Conservation (phyloP, 2,797 vertebrate species). For the Coregonus suidteri region DNA sequence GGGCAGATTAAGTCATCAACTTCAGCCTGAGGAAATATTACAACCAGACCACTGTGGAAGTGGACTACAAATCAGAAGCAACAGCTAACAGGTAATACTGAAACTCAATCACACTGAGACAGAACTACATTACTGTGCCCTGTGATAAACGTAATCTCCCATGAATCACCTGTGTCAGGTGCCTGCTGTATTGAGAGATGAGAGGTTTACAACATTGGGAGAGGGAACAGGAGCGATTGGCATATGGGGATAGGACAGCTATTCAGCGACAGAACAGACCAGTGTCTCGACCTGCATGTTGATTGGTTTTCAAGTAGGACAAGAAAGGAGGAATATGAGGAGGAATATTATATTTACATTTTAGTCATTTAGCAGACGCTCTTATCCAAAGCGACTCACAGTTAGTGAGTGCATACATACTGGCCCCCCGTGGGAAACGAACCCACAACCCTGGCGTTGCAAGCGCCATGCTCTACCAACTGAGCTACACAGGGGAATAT, state of each 20-base stretch:
- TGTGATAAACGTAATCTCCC: conserved; percentile 23
- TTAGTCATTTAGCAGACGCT: too few species aligned
- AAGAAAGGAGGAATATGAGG: background rate
- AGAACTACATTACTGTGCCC: conserved; percentile 29
- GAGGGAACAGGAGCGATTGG: conserved; percentile 4
- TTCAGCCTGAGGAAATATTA: conserved; percentile 4
- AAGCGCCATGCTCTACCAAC: too few species aligned
- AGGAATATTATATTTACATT: background rate
- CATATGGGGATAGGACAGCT: background rate
- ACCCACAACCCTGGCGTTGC: too few species aligned
- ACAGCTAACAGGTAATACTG: conserved; percentile 1
- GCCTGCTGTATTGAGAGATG: conserved; percentile 26
- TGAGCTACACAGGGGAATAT: too few species aligned
- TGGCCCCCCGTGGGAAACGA: too few species aligned
- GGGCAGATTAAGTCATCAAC: conserved; percentile 9
- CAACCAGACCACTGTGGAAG: conserved; percentile 14
- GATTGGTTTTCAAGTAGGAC: background rate
- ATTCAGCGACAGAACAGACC: background rate
- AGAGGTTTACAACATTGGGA: conserved; percentile 1
- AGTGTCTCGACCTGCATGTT: background rate
- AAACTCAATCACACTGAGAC: conserved; percentile 11
- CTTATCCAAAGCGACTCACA: too few species aligned
- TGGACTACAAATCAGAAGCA: conserved; percentile 22
- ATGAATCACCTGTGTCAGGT: conserved; percentile 35
- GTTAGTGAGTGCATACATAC: too few species aligned